A percentile compares a stretch with the other conserved stretches of the same genome.
phyloP scores from a whole-genome alignment of 2,888 invertebrate genomes.

The Onchidella celtica region DNA sequence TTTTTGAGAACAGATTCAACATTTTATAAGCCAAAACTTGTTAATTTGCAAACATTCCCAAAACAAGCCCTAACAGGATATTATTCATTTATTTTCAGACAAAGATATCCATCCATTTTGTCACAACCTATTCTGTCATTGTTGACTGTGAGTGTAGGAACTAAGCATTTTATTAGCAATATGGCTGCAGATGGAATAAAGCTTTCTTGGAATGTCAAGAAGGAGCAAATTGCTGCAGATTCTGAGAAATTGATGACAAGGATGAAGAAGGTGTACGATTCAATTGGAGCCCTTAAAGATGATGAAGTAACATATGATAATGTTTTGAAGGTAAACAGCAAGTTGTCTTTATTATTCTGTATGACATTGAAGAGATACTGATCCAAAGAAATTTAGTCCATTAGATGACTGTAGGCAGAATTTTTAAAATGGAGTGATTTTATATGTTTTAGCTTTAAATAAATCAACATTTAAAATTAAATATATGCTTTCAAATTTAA shows the following conservation, averaged over 20 bases:
- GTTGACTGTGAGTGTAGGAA: background rate
- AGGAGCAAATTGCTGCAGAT: constrained; percentile 29
- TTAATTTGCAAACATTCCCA: background rate
- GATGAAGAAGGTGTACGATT: constrained; percentile 75
- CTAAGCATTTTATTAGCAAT: constrained; percentile 23
- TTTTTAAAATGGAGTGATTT: no score
- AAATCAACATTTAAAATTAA: no score
- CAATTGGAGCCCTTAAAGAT: constrained; percentile 68
- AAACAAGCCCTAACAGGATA: background rate
- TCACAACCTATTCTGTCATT: background rate
- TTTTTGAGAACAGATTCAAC: no score
- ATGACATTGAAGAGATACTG: background rate
- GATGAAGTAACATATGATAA: constrained; percentile 72
- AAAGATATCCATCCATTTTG: background rate
- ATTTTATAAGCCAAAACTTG: background rate
- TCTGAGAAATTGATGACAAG: constrained; percentile 69
- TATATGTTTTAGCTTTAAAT: no score
- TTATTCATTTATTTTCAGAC: background rate
- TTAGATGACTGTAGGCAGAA: no score
- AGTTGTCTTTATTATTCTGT: background rate
- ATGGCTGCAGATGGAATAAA: constrained; percentile 68
- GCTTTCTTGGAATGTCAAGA: constrained; percentile 68
- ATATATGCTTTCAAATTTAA: no score
- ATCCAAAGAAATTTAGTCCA: background rate
- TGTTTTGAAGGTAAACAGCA: constrained; percentile 74